Base-by-base conservation (phyloP, 2,113 vertebrate species). In the Athene noctua region DNA sequence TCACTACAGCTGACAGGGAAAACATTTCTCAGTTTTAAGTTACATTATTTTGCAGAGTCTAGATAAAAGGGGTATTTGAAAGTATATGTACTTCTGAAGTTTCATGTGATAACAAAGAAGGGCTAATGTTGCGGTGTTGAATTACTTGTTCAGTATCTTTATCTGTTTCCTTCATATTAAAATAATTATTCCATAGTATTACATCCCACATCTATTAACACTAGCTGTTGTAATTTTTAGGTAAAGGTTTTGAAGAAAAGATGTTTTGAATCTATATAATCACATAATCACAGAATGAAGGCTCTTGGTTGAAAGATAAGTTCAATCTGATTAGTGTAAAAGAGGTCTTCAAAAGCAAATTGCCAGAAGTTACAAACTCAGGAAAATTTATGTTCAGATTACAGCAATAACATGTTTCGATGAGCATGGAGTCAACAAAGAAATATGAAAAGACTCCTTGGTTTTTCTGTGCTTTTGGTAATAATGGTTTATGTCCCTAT, bases 1-100 rank as follows among this genome's bases (percentile, higher is more conserved):
- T 98, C 97, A 98, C 98, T 97, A 91, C 97, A 97, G 97, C 97
- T 97, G 98, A 97, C 93, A 96, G 96, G 95, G 90, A 97, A 98
- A 98, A 98, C 98, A 98, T 79, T 38, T 91, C 94, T 92, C 58
- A 42, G 70, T 81, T 83, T 87, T 52, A 87, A 94, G 71, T 97
- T 94, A 86, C 67, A 42, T 89, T 79, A 38, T 83, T 97, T 90
- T 86, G 57, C 49, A 93, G 58, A 85, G 55, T 59, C 51, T 73
- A 91, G 40, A 82, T 72, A 86, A 49, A 51, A 55, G 72, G 47
- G 16, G n/a, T 26, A 9, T 84, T 86, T 94, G 52, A 68, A 74
- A 93, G 84, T 57, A 63, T 7, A 84, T 25, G 46, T 30, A 75
- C 87, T 87, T 81, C 71, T 44, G 68, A 81, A 40, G 26, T 88